A percentile compares a stretch with the other conserved stretches of the same genome.
These are phyloP conservation scores for Endotricha flammealis DNA, from an alignment of 2,888 invertebrate genomes.

Conservation along the genomic window DNA sequence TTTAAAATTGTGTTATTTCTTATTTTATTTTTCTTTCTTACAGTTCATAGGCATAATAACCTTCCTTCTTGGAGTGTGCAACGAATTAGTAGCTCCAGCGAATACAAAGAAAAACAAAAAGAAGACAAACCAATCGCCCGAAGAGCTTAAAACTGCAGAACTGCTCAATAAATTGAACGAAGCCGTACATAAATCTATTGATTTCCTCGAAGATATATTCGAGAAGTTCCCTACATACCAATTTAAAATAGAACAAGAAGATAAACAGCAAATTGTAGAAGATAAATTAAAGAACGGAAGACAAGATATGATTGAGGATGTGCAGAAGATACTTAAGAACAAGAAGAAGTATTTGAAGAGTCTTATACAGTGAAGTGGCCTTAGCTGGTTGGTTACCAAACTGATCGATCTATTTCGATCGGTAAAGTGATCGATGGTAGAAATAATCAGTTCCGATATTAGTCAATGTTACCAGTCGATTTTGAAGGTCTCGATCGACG, in stretches of 20 bases:
- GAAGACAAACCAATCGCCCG: conserved; percentile 67
- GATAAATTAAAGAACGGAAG: conserved; percentile 69
- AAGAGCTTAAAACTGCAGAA: conserved; percentile 53
- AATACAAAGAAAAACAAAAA: conserved; percentile 78
- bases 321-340: conserved; percentile 71
- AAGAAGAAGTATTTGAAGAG: conserved; percentile 75
- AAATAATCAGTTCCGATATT: too few relatives aligned
- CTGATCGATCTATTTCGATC: too few relatives aligned
- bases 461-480: too few relatives aligned
- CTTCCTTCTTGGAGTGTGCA: conserved; percentile 76
- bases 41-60: conserved; percentile 79
- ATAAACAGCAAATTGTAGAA: conserved; percentile 57
- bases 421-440: too few relatives aligned
- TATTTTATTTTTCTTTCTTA: too few relatives aligned
- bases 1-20: too few relatives aligned
- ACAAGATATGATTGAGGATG: conserved; percentile 67
- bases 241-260: conserved; percentile 44
- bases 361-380: conserved; percentile 51
- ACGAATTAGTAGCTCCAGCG: conserved; percentile 68
- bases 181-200: conserved; percentile 48
- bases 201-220: conserved; percentile 54
- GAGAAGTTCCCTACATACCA: conserved; percentile 58
- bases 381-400: conserved; percentile 14
- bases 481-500: too few relatives aligned
- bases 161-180: conserved; percentile 50